These are phyloP conservation scores for Diaprepes abbreviatus DNA, from an alignment of 2,888 invertebrate genomes.

Conservation along the genomic window DNA sequence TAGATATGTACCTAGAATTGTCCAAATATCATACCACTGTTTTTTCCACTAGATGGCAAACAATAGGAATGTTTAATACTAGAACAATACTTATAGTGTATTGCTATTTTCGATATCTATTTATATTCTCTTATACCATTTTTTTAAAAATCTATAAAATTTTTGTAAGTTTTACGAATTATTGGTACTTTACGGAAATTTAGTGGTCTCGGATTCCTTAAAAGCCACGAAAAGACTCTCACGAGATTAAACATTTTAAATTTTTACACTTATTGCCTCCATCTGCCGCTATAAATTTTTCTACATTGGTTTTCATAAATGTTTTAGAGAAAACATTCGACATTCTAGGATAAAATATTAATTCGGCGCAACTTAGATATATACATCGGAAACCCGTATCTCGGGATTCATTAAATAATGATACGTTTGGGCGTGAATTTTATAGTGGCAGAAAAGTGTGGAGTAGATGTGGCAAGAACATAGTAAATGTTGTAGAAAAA, in stretches of 20 bases:
- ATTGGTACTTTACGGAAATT: slow-evolving; percentile 1
- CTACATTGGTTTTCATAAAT: slow-evolving; percentile 32
- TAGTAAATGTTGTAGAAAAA: no score
- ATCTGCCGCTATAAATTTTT: slow-evolving; percentile 24
- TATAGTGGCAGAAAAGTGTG: background rate
- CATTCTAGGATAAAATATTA: slow-evolving; percentile 21
- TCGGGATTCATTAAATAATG: slow-evolving; percentile 7
- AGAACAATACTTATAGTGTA: no score
- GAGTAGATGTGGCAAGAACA: background rate
- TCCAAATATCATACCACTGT: no score
- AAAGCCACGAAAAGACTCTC: slow-evolving; percentile 9
- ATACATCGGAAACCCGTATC: slow-evolving; percentile 12
- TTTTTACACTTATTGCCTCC: slow-evolving; percentile 24
- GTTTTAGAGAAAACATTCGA: slow-evolving; percentile 20
- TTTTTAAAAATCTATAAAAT: no score
- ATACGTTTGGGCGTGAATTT: background rate
- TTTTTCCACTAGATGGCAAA: no score
- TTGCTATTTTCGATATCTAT: background rate
- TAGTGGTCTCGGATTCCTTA: background rate
- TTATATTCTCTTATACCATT: background rate
- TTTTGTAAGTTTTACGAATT: no score
- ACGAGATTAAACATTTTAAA: slow-evolving; percentile 25
- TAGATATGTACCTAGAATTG: no score
- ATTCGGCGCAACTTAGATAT: background rate
- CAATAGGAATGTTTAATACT: no score